phyloP scores from a whole-genome alignment of 2,113 vertebrate genomes.

The Antechinus stuartii region DNA sequence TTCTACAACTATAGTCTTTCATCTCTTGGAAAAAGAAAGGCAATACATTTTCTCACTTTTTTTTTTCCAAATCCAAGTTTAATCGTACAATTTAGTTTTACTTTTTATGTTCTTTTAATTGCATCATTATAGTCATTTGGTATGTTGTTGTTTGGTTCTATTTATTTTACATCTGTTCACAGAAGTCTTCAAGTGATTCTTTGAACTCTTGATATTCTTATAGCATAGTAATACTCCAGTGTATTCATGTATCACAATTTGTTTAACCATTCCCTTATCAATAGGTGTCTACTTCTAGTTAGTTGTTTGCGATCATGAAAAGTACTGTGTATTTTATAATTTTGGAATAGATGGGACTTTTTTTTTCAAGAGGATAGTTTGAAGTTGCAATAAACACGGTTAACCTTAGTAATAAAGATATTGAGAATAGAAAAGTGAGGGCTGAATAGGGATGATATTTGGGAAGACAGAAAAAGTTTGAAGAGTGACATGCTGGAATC shows the following conservation, averaged over 20 bases:
- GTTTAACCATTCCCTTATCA: neutral
- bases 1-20: no score
- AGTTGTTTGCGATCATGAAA: neutral
- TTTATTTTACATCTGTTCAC: no score
- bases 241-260: neutral
- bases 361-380: neutral
- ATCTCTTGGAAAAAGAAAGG: no score
- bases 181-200: no score
- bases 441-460: neutral
- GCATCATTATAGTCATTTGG: no score
- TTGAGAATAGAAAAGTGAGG: neutral
- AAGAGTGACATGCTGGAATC: no score
- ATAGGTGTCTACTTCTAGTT: neutral
- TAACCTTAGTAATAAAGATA: neutral
- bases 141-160: no score
- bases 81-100: no score
- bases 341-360: neutral
- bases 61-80: no score
- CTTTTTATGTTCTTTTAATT: no score
- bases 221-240: neutral
- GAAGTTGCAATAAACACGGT: neutral
- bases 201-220: no score
- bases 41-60: no score
- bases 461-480: neutral
- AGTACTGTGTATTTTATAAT: neutral